A percentile compares a stretch with the other conserved stretches of the same genome.
These are phyloP conservation scores for Drosophila eohydei DNA, from an alignment of 2,888 invertebrate species.

Conservation along the genomic window DNA sequence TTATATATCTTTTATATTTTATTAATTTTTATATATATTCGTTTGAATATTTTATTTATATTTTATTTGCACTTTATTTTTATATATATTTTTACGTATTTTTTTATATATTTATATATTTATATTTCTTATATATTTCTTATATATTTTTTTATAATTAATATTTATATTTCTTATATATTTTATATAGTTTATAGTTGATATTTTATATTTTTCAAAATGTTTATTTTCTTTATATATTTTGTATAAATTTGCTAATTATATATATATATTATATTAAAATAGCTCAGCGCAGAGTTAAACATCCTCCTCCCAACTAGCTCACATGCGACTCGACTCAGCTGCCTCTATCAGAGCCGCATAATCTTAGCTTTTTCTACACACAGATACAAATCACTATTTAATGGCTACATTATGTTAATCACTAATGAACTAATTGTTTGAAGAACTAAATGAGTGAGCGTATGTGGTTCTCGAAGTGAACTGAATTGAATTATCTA, in stretches of 20 bases:
- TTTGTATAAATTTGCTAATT: background rate
- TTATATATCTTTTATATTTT: no score
- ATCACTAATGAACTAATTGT: conserved; percentile 45
- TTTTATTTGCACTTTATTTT: background rate
- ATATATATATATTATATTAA: background rate
- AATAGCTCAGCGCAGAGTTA: background rate
- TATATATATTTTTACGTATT: no score
- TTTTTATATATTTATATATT: no score
- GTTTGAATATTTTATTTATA: background rate
- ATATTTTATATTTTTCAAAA: background rate
- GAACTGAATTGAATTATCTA: background rate
- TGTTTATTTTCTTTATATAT: background rate
- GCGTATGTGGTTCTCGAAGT: background rate
- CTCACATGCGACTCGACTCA: background rate
- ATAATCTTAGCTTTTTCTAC: background rate
- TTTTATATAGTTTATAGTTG: no score
- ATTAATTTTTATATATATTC: no score
- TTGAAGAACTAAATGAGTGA: conserved; percentile 16
- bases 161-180: background rate
- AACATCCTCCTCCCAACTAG: background rate
- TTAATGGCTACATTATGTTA: conserved; percentile 16
- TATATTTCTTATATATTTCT: background rate
- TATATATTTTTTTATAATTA: background rate
- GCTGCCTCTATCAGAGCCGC: no score
- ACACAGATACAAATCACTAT: conserved; percentile 11